These are phyloP conservation scores for Crocuta crocuta DNA, from an alignment of 2,113 vertebrate species.

Conservation along the genomic window DNA sequence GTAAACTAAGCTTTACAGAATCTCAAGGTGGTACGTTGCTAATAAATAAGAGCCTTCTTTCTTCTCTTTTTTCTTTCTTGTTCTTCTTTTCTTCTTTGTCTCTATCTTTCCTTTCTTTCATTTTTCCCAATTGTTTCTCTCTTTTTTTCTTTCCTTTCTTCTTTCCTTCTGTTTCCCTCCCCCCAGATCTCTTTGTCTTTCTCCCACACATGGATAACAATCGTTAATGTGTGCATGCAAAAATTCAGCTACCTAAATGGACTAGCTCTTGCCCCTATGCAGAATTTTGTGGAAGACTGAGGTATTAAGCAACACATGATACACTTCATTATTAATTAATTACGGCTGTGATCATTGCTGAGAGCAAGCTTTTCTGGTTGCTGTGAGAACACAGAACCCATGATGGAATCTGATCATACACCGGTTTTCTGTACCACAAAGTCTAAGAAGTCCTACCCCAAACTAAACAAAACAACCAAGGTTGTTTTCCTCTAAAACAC, in stretches of 20 bases:
- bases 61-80: not conserved
- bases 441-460: not conserved
- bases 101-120: not conserved
- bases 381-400: not conserved
- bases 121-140: not conserved
- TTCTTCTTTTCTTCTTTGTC: not conserved
- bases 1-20: not conserved
- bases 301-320: not conserved
- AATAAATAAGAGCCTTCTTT: not conserved
- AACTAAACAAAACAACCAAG: slow-evolving; percentile 39
- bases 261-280: not conserved
- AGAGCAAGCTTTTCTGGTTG: not conserved
- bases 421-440: not conserved
- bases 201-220: not conserved
- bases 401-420: not conserved
- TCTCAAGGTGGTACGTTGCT: not conserved
- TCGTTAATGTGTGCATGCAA: not conserved
- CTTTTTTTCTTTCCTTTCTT: not conserved
- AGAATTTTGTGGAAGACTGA: not conserved
- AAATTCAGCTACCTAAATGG: not conserved
- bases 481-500: slow-evolving; percentile 62
- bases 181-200: not conserved
- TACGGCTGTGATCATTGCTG: not conserved
- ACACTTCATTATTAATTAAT: not conserved
- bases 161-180: not conserved